Base-by-base conservation (phyloP, 2,113 vertebrate genomes). In the Crotalus helleri region DNA sequence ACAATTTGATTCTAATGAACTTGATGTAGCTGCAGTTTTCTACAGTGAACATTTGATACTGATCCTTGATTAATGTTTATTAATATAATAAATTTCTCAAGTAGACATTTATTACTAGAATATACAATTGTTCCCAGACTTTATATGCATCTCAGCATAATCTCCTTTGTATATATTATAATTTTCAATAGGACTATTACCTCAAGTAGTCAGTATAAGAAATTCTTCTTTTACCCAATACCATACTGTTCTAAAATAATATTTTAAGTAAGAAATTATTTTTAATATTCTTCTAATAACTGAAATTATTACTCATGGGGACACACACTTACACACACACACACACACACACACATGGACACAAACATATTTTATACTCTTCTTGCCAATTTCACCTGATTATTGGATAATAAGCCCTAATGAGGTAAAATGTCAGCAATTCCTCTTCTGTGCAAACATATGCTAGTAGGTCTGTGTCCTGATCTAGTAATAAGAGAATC, bases 401-500 rank as follows among this genome's bases (percentile, higher is more conserved):
- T 12, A 19, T 51, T 39, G 29, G 57, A 92, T 92, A 64, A 92
- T 92, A 64, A 54, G 24, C 29, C 64, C 85, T 92, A 92, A 92
- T 92, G 91, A 88, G 86, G 58, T 69, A 88, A 88, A 88, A 92
- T 88, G 86, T 51, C 58, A 87, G 19, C 87, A 49, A 53, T 87
- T 87, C 51, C 57, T 92, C 87, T n/a, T 88, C 51, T 59, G 57
- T 59, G 39, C 24, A 23, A 33, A 87, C 58, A 69, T 87, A 92
- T 87, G 39, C n/a, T 88, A 69, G 88, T 51, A 88, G 49, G 58
- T 88, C 58, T 69, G n/a, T 44, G 51, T 59, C 85, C 51, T 53
- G 86, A 69, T 69, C 86, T 49, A 54, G n/a, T 69, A 69, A 49
- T 54, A 54, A 51, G 46, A 44, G 21, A 88, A 61, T 39, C n/a